Base-by-base conservation (phyloP, 1,140 invertebrate species). In the Drosophila nikananu region DNA sequence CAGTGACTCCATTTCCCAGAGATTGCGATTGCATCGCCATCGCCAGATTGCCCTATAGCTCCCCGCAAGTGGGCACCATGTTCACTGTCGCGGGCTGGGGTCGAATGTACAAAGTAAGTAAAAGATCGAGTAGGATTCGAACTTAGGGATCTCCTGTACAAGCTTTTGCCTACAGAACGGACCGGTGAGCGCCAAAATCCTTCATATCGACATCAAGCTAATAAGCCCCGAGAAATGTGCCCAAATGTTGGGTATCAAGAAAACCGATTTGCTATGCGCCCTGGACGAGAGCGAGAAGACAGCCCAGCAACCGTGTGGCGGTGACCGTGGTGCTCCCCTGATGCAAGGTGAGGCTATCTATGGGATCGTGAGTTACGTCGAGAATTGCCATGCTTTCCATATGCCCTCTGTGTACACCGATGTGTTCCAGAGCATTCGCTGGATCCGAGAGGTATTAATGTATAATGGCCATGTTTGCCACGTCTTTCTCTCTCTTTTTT, bases 21-120 rank as follows among this genome's bases (percentile, higher is more conserved):
- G 1, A 55, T 17, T 61, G 48, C 12, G 6, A 21, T 1, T 9
- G 32, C n/a, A 65, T 83, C 25, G 37, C 37, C 0, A 15, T 73
- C 2, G 37, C 63, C 7, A 19, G 32, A 0, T 17, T 84, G 15
- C 82, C 13, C 0, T 0, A 10, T 0, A n/a, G 37, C 10, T 61
- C 68, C 0, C 6, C 42, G 4, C 0, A 8, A 9, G 2, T 10
- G 5, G 73, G 65, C 13, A 2, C 23, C 0, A 4, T 10, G 0
- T 83, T 72, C 9, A 32, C 3, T 9, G 73, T 80, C 9, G 2
- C 71, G 32, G 81, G 82, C 7, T 84, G 82, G 82, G 82, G 82
- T 3, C 58, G 64, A 17, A 10, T 84, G 10, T 78, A 17, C 17
- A 9, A 10, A 9, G 81, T 84, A n/a, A 44, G 35, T 46, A 12